Evolutionary conservation across 1,140 invertebrate genomes (phyloP).

Genomic region (Anadara kagoshimensis): DNA sequence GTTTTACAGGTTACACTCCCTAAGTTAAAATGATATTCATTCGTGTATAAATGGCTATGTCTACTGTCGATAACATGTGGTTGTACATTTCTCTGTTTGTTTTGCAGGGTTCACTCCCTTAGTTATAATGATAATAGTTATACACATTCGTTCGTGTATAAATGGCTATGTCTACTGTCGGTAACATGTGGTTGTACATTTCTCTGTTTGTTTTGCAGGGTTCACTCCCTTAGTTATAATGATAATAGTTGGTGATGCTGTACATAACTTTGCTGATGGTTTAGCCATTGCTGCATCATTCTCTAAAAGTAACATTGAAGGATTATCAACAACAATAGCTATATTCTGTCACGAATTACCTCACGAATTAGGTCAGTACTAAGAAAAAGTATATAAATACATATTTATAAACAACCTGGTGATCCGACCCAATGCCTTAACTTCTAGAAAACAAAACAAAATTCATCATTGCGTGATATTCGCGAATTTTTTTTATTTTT

Average conservation of each 20-base stretch:
- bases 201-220: slow-evolving; percentile 17
- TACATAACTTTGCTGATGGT: slow-evolving; percentile 77
- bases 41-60: no score
- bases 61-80: no score
- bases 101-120: slow-evolving; percentile 34
- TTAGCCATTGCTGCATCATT: slow-evolving; percentile 85
- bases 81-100: no score
- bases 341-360: slow-evolving; percentile 96
- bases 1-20: slow-evolving; percentile 27
- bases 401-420: no score
- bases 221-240: slow-evolving; percentile 35
- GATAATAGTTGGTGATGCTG: slow-evolving; percentile 71
- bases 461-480: no score
- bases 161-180: no score
- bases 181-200: no score
- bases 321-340: slow-evolving; percentile 92
- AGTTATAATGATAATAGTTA: slow-evolving; percentile 50
- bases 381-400: background rate
- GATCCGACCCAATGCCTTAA: no score
- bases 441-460: no score
- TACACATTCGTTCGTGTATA: no score
- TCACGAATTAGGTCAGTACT: slow-evolving; percentile 88
- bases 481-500: no score
- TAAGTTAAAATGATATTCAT: slow-evolving; percentile 47
- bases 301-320: slow-evolving; percentile 87